Percentiles rank a stretch among this genome's conserved stretches.
Conservation (phyloP, 2,888 invertebrate genomes). For the Bugulina stolonifera region DNA sequence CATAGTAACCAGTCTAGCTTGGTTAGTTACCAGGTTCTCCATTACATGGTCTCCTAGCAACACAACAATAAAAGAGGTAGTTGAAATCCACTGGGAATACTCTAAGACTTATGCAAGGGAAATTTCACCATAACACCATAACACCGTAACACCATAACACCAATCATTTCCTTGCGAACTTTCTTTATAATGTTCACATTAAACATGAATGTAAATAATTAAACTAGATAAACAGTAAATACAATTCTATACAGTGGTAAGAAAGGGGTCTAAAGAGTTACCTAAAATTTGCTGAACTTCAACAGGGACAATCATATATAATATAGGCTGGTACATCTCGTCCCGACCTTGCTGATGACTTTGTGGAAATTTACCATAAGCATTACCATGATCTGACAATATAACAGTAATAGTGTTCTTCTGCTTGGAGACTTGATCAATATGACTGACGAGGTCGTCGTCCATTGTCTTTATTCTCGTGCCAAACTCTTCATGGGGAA, state of each 20-base stretch:
- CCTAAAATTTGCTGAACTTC: conserved; percentile 32
- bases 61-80: too few species aligned
- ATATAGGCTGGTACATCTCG: conserved; percentile 38
- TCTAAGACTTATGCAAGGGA: too few species aligned
- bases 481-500: conserved; percentile 39
- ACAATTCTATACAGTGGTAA: neutral
- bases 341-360: conserved; percentile 34
- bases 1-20: conserved; percentile 34
- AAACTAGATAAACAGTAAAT: neutral
- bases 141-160: too few species aligned
- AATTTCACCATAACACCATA: too few species aligned
- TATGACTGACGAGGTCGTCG: conserved; percentile 32
- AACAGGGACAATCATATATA: conserved; percentile 37
- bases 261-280: neutral
- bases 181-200: too few species aligned
- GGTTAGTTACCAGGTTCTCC: conserved; percentile 33
- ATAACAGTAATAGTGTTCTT: conserved; percentile 37
- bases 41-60: conserved; percentile 28
- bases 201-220: neutral
- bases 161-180: too few species aligned
- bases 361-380: conserved; percentile 37
- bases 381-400: conserved; percentile 42
- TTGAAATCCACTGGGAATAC: too few species aligned
- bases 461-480: conserved; percentile 37
- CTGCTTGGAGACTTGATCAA: conserved; percentile 30